A percentile compares a stretch with the other conserved stretches of the same genome.
Conservation (phyloP, 2,797 vertebrate species). For the Mus minutoides region DNA sequence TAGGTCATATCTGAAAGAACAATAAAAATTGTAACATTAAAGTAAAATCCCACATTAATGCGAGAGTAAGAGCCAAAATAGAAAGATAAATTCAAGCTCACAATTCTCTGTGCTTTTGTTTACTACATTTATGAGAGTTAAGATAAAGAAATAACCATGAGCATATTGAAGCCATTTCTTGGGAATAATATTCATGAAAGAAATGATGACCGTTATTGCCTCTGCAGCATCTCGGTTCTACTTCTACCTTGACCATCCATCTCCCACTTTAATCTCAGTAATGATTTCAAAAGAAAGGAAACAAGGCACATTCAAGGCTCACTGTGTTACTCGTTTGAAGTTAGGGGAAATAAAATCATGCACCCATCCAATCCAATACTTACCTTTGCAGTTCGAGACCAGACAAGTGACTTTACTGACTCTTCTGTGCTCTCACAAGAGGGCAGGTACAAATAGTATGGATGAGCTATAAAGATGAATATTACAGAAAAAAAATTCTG, state of each 20-base stretch:
- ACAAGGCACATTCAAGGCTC: not conserved
- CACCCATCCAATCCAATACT: not conserved
- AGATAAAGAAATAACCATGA: not conserved
- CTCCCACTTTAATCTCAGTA: not conserved
- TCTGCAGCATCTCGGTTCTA: too few relatives aligned
- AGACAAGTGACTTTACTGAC: not conserved
- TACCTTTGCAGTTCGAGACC: not conserved
- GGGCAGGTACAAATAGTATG: not conserved
- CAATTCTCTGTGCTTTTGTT: not conserved
- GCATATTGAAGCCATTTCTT: not conserved
- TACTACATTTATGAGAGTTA: not conserved
- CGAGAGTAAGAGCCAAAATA: not conserved
- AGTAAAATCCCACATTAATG: not conserved
- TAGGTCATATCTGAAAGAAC: not conserved
- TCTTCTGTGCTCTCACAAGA: not conserved
- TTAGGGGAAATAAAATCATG: not conserved
- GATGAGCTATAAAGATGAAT: not conserved
- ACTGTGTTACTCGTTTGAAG: accelerated
- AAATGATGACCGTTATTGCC: accelerated
- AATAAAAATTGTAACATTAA: not conserved
- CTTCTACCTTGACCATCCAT: not conserved
- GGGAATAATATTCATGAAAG: not conserved
- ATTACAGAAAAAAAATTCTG: not conserved
- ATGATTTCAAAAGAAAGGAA: not conserved
- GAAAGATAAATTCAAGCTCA: not conserved